Conservation (phyloP, 2,113 vertebrate genomes). For the Felis chaus region DNA sequence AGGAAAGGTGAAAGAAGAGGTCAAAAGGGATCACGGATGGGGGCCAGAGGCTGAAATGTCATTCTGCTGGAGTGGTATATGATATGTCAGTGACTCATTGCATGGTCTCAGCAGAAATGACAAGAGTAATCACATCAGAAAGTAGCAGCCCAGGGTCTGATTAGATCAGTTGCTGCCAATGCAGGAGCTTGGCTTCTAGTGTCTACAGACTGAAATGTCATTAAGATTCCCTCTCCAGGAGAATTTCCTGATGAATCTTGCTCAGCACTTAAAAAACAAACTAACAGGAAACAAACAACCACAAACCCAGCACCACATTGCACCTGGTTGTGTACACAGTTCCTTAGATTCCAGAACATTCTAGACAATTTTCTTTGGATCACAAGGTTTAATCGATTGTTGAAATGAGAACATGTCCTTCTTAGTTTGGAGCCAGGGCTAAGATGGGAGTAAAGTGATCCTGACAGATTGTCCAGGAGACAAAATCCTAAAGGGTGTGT, state of each 20-base stretch:
- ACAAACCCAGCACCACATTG: not conserved
- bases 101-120: not conserved
- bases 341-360: not conserved
- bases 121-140: constrained; percentile 47
- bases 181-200: not conserved
- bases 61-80: constrained; percentile 16
- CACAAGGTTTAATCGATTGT: not conserved
- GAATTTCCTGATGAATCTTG: constrained; percentile 6
- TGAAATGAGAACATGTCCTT: not conserved
- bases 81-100: constrained; percentile 9
- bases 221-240: not conserved
- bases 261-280: not conserved
- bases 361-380: constrained; percentile 29
- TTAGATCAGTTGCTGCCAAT: not conserved
- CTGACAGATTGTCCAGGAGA: constrained; percentile 11
- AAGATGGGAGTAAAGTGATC: not conserved
- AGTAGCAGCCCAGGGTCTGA: not conserved
- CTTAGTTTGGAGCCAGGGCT: not conserved
- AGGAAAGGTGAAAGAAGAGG: constrained; percentile 33
- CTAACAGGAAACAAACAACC: constrained; percentile 19
- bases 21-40: not conserved
- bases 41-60: not conserved
- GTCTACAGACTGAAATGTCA: constrained; percentile 21
- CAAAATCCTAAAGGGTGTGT: not conserved
- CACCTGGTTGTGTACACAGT: not conserved